phyloP scores from a whole-genome alignment of 2,888 invertebrate species.

The Campoplex capitator region DNA sequence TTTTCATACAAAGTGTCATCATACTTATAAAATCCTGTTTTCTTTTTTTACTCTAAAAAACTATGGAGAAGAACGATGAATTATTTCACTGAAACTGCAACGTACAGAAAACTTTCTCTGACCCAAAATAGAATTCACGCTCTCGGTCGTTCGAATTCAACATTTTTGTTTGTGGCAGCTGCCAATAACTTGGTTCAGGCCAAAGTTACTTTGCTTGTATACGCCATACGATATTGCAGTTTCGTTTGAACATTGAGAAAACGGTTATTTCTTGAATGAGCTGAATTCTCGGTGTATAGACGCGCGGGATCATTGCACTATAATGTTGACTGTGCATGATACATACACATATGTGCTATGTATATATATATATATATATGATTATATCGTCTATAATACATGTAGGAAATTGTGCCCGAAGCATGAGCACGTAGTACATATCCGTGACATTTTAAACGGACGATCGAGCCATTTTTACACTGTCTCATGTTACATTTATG shows the following conservation, averaged over 20 bases:
- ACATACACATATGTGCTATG: background rate
- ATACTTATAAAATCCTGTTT: background rate
- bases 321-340: constrained; percentile 5
- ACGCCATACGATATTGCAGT: constrained; percentile 4
- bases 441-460: constrained; percentile 72
- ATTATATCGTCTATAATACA: constrained; percentile 24
- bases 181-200: constrained; percentile 12
- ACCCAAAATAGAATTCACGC: constrained; percentile 9
- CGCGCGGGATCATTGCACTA: constrained; percentile 17
- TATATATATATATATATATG: background rate
- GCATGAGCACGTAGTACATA: constrained; percentile 65
- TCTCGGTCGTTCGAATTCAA: background rate
- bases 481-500: constrained; percentile 69
- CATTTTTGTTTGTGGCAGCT: constrained; percentile 13
- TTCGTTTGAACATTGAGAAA: constrained; percentile 42
- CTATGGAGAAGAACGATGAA: background rate
- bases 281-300: constrained; percentile 24
- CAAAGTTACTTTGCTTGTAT: background rate
- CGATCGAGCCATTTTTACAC: constrained; percentile 69
- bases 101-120: background rate
- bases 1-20: background rate
- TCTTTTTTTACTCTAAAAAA: background rate
- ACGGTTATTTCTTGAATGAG: constrained; percentile 52
- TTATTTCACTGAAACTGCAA: background rate
- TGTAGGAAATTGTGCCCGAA: constrained; percentile 43